A percentile compares a stretch with the other conserved stretches of the same genome.
Evolutionary conservation across 2,888 invertebrate genomes (phyloP).

Genomic region (Seira ritae): DNA sequence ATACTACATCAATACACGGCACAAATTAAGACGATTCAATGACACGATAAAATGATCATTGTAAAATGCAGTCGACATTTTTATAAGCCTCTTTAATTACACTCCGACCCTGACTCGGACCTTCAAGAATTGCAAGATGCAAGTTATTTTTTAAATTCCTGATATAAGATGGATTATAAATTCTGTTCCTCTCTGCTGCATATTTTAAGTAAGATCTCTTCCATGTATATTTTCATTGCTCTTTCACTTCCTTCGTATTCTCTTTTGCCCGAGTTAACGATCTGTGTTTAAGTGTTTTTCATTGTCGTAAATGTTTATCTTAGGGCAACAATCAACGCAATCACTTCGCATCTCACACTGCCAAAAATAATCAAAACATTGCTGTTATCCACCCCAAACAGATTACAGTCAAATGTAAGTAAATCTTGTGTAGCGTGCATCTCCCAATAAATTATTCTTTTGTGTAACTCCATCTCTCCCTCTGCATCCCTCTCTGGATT

Average conservation of each 20-base stretch:
- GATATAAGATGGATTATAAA: background rate
- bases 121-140: background rate
- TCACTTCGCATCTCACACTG: background rate
- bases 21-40: background rate
- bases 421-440: background rate
- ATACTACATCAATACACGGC: background rate
- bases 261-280: conserved; percentile 25
- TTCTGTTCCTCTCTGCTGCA: background rate
- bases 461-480: conserved; percentile 32
- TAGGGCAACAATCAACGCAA: background rate
- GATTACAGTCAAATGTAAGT: conserved; percentile 37
- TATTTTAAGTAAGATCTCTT: background rate
- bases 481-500: background rate
- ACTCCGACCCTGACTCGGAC: background rate
- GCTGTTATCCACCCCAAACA: background rate
- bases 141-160: background rate
- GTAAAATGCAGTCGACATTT: background rate
- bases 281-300: conserved; percentile 27
- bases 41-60: background rate
- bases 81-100: background rate
- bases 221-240: background rate
- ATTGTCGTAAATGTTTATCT: conserved; percentile 27
- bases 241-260: conserved; percentile 7
- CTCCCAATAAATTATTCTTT: background rate
- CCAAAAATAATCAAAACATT: conserved; percentile 34